Evolutionary conservation across 2,113 vertebrate species (phyloP).

Genomic region (Lagopus leucura): DNA sequence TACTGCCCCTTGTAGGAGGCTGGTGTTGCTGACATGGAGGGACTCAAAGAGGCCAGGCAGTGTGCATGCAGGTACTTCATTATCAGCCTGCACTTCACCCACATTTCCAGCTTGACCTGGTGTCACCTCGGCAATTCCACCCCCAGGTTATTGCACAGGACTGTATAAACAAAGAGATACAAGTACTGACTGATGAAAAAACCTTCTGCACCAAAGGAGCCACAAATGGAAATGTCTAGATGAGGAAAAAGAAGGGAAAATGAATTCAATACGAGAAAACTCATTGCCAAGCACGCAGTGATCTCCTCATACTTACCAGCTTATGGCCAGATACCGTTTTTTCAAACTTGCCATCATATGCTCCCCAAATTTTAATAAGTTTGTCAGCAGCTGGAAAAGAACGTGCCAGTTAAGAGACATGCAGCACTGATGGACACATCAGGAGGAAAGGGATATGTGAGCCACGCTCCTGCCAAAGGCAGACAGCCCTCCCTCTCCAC

Average conservation of each 20-base stretch:
- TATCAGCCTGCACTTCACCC: not conserved
- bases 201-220: not conserved
- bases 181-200: not conserved
- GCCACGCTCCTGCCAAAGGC: not conserved
- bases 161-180: not conserved
- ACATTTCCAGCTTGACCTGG: not conserved
- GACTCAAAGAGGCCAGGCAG: not conserved
- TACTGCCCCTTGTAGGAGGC: not conserved
- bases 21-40: not conserved
- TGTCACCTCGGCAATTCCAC: not conserved
- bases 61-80: not conserved
- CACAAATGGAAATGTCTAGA: not conserved
- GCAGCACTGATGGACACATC: not conserved
- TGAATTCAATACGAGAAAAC: not conserved
- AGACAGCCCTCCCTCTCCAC: not conserved
- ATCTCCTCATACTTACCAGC: constrained; percentile 84
- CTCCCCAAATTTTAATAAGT: constrained; percentile 99
- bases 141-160: not conserved
- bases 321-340: constrained; percentile 98
- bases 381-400: constrained; percentile 92
- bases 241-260: not conserved
- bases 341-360: constrained; percentile 98
- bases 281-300: not conserved
- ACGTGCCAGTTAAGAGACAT: not conserved
- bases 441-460: not conserved